Conservation (phyloP, 1,140 invertebrate species). For the Drusus annulatus region DNA sequence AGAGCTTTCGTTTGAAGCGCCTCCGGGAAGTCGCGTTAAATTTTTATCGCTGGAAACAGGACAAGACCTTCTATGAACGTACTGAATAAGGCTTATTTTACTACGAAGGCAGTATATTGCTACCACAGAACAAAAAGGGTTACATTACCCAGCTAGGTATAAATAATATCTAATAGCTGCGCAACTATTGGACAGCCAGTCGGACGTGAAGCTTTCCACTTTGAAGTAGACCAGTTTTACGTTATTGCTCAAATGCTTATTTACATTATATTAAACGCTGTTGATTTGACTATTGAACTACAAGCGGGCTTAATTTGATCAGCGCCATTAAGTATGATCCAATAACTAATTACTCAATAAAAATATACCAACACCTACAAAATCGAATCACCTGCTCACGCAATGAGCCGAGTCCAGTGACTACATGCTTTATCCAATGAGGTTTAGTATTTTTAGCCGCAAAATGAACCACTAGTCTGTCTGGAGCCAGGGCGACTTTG, state of each 20-base stretch:
- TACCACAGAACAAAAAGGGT: background rate
- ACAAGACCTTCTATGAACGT: background rate
- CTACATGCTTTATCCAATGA: background rate
- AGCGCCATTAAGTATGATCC: slow-evolving; percentile 16
- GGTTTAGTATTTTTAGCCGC: background rate
- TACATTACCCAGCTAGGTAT: slow-evolving; percentile 15
- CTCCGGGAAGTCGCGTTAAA: background rate
- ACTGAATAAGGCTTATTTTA: slow-evolving; percentile 11
- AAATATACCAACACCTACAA: background rate
- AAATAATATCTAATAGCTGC: slow-evolving; percentile 1
- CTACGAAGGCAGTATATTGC: no score
- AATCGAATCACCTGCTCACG: slow-evolving; percentile 11
- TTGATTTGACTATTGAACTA: slow-evolving; percentile 11
- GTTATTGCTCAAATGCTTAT: slow-evolving; percentile 14
- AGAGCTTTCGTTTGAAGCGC: background rate
- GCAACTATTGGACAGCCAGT: slow-evolving; percentile 25
- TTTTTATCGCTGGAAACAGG: background rate
- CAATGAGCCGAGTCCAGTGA: background rate
- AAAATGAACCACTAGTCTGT: no score
- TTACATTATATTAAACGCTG: slow-evolving; percentile 25
- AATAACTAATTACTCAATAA: slow-evolving; percentile 20
- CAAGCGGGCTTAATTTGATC: slow-evolving; percentile 13
- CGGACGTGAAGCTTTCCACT: slow-evolving; percentile 20
- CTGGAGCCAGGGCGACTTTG: no score
- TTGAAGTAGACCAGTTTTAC: slow-evolving; percentile 26